Evolutionary conservation across 2,113 vertebrate genomes (phyloP), one percentile per base, ranked within the genome.

Genomic region (Heterocephalus glaber): DNA sequence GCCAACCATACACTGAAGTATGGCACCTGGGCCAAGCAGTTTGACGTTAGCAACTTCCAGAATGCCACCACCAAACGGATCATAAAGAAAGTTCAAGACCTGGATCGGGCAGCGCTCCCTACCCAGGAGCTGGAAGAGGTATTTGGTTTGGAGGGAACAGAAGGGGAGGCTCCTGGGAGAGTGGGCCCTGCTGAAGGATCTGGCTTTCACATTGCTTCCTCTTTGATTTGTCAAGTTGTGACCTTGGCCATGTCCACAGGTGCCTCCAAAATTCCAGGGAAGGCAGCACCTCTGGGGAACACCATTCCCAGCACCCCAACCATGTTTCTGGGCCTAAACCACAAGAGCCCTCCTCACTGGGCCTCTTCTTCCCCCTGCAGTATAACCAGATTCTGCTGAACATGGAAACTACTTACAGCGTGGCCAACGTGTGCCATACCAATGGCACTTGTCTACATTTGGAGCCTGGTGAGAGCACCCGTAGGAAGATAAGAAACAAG

Each of bases 381-480:
- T 99, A 99, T 95, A 99, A 99, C 98, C 98, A 97, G 72, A 98
- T 99, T 76, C 98, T 99, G 85, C 98, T 99, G 72, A 98, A 99
- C 30, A 99, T 99, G 99, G 99, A 99, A 97, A 99, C 99, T 49
- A 98, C 96, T 0, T 99, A 99, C 98, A 99, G 99, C 0, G 90
- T 99, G 83, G 99, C 99, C 94, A 98, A 98, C 88, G 99, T 99
- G 92, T 99, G 99, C 98, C 98, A 98, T 19, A 1, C 98, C 4
- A 93, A 97, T 3, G 98, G 7, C 63, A 96, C 97, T 0, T 99
- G 99, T 90, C 98, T 98, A 16, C 98, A 98, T 0, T 97, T 99
- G 79, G 99, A 99, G 82, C 99, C 99, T 97, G 99, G 99, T 99
- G 97, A 98, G 98, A 85, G 2, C 26, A 0, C 58, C 9, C 19